Conservation (phyloP, 2,888 invertebrate species). For the Arrhopalites spinosus region DNA sequence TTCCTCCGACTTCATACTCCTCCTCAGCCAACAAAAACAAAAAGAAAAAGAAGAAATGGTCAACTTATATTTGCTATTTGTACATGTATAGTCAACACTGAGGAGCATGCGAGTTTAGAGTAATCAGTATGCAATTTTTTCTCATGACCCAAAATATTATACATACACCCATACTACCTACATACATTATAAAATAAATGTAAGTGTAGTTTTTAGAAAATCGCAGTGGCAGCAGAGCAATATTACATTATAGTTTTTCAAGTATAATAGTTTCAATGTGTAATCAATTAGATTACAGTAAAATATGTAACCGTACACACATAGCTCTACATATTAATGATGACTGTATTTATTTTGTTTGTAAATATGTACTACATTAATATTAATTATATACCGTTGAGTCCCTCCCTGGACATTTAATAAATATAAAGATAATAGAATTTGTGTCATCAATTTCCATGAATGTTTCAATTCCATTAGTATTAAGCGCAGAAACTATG, state of each 20-base stretch:
- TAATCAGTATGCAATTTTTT: slow-evolving; percentile 22
- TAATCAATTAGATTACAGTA: neutral
- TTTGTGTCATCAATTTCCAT: neutral
- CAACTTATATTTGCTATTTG: neutral
- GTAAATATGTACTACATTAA: neutral
- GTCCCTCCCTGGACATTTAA: neutral
- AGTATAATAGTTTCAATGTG: neutral
- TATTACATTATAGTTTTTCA: slow-evolving; percentile 6
- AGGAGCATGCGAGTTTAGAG: slow-evolving; percentile 5
- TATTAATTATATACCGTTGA: neutral
- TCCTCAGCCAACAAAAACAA: slow-evolving; percentile 24
- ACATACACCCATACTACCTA: neutral
- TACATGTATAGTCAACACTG: slow-evolving; percentile 18
- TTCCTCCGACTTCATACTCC: neutral
- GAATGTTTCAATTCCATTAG: neutral
- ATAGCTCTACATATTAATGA: neutral
- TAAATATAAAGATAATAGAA: neutral
- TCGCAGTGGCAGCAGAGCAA: slow-evolving; percentile 9
- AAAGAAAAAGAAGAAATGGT: slow-evolving; percentile 1
- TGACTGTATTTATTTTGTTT: slow-evolving; percentile 12
- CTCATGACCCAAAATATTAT: slow-evolving; percentile 7
- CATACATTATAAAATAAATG: neutral
- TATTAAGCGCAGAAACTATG: no score
- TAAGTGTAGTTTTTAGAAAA: neutral
- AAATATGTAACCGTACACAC: neutral